Evolutionary conservation across 2,888 invertebrate species (phyloP), one percentile per base, ranked within the genome.

Genomic region (Slavum lentiscoides): DNA sequence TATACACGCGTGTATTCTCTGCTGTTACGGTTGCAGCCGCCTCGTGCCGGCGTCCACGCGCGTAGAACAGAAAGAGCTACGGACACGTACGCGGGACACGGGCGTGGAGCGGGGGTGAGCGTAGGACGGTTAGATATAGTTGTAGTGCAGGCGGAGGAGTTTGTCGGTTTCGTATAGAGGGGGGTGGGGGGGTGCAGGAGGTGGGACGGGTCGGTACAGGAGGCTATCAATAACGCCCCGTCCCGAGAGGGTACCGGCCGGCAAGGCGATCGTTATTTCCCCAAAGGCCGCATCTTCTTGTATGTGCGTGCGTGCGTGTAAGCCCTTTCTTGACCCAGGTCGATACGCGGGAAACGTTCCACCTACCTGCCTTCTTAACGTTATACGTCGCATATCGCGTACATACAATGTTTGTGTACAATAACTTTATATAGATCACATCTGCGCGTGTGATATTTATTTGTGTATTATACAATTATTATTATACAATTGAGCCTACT

Each of bases 251-350:
- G 64, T 64, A 72, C 72, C 72, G 70, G 70, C 53, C 72, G 64
- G 62, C 72, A 72, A 72, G 70, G 72, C 80, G 80, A 80, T 80
- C 80, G 80, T 80, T 80, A 80, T 80, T 69, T 80, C 64, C 80
- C 64, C 70, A 43, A 72, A 72, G 62, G 80, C 72, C 70, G 19
- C 69, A 21, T 77, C 77, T 70, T 77, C 70, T 64, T 70, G 49
- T 49, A 23, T 11, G 13, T 23, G 19, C 61, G 9, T n/a, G 8
- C 53, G 19, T 23, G 19, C n/a, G 19, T 30, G 62, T 66, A 70
- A 77, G 70, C 70, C 77, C 70, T 70, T 72, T 80, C 80, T 68
- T 59, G 67, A 67, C 75, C 67, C 55, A 58, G 49, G 15, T 49
- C 49, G 49, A 13, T 13, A 49, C 49, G 13, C 13, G 11, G 13